Conservation (phyloP, 2,888 invertebrate species). For the Mythimna pallens region DNA sequence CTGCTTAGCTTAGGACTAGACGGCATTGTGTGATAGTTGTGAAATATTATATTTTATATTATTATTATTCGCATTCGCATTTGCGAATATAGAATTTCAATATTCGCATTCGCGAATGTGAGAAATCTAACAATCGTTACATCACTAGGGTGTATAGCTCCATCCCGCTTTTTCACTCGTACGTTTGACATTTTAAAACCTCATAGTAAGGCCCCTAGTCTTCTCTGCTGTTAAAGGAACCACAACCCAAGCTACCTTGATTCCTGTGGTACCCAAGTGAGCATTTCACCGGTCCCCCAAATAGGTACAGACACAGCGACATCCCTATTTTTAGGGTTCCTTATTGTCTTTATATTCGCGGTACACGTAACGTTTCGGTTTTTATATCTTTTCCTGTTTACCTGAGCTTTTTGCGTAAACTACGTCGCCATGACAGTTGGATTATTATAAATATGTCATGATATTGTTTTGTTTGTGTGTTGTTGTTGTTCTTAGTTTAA, state of each 20-base stretch:
- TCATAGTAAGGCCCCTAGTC: too few species aligned
- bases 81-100: too few species aligned
- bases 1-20: too few species aligned
- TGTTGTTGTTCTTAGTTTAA: background rate
- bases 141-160: too few species aligned
- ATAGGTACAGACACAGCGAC: constrained; percentile 71
- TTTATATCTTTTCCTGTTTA: constrained; percentile 59
- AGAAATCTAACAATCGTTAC: too few species aligned
- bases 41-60: too few species aligned
- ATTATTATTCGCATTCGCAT: too few species aligned
- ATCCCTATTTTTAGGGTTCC: constrained; percentile 66
- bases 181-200: too few species aligned
- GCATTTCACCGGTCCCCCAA: constrained; percentile 70
- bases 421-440: constrained; percentile 21
- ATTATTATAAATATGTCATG: constrained; percentile 46
- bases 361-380: constrained; percentile 76
- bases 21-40: too few species aligned
- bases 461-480: constrained; percentile 39
- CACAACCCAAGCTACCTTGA: constrained; percentile 70
- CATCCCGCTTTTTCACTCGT: too few species aligned
- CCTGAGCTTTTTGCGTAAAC: constrained; percentile 28
- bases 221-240: constrained; percentile 44
- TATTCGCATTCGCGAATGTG: too few species aligned
- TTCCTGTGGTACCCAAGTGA: constrained; percentile 72
- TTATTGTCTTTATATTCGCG: constrained; percentile 71